Base-by-base conservation (phyloP, 2,888 invertebrate genomes). In the Hetaerina titia region DNA sequence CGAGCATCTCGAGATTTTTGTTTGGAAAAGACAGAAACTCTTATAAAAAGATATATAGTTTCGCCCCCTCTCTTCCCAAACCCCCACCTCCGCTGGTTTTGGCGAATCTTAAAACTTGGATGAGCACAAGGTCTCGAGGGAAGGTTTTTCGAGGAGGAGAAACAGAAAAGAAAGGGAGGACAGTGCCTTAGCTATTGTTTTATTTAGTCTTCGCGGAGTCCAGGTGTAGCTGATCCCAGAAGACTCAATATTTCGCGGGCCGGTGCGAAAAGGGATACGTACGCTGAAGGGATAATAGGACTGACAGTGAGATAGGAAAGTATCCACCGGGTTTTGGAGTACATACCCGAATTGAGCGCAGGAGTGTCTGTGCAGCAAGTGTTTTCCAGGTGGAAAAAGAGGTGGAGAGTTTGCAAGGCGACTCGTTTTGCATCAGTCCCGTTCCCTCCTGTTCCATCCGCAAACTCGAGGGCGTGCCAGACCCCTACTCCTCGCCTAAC, bases 51-150 rank as follows among this genome's bases (percentile, higher is more conserved):
- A 45, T 45, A 45, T 45, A 45, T 45, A 45, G 45, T 45, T 45
- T 45, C 45, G 45, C 45, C 45, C 45, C 45, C 45, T 45, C 45
- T 45, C 45, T n/a, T n/a, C n/a, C n/a, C n/a, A n/a, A n/a, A n/a
- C 81, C 25, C 81, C 13, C 8, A 69, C 22, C 25, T 31, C 81
- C 81, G 7, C 19, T 31, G 81, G 81, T 81, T 81, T 81, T 25
- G 81, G 81, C 13, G 81, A 81, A 31, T 81, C 25, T n/a, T 81
- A 31, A 81, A 81, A 81, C 81, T 81, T 81, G 81, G 22, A 81
- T 81, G 81, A 81, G 81, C 81, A 81, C 11, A 81, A 25, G 81
- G 81, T 81, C 81, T 13, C 81, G 25, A 31, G 81, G 81, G 81
- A 31, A 31, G 81, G 81, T 25, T 81, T 81, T 31, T 31, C 15